Evolutionary conservation across 2,797 vertebrate species (phyloP).

Genomic region (Phalloptychus januarius): DNA sequence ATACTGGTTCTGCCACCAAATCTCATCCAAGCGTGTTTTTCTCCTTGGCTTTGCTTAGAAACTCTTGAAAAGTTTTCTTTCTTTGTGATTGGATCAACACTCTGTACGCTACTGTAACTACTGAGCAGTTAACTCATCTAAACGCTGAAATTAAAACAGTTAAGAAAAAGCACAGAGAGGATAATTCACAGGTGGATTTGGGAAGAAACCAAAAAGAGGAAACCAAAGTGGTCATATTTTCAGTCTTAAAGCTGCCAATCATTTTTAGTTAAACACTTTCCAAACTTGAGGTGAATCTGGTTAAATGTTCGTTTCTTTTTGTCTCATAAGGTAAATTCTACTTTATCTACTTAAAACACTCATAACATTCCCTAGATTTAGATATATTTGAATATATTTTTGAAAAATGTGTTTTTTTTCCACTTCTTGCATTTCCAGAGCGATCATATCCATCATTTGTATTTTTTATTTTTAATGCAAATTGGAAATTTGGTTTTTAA

Average conservation of each 20-base stretch:
- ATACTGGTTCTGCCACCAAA: conserved; percentile 72
- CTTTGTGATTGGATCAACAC: not conserved
- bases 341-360: not conserved
- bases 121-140: not conserved
- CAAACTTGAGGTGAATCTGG: not conserved
- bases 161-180: not conserved
- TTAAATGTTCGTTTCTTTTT: not conserved
- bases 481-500: too few species aligned
- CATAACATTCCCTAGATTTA: too few species aligned
- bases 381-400: too few species aligned
- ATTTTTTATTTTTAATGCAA: too few species aligned
- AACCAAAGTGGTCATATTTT: not conserved
- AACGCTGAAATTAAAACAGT: not conserved
- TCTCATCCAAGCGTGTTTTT: conserved; percentile 27
- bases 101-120: not conserved
- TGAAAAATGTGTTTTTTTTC: too few species aligned
- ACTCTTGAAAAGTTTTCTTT: conserved; percentile 18
- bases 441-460: too few species aligned
- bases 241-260: not conserved
- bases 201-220: not conserved
- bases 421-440: too few species aligned
- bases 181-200: not conserved
- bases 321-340: not conserved
- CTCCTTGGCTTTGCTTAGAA: conserved; percentile 21
- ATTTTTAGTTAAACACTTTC: not conserved